phyloP scores from a whole-genome alignment of 2,888 invertebrate genomes.

The Arrhopalites spinosus region DNA sequence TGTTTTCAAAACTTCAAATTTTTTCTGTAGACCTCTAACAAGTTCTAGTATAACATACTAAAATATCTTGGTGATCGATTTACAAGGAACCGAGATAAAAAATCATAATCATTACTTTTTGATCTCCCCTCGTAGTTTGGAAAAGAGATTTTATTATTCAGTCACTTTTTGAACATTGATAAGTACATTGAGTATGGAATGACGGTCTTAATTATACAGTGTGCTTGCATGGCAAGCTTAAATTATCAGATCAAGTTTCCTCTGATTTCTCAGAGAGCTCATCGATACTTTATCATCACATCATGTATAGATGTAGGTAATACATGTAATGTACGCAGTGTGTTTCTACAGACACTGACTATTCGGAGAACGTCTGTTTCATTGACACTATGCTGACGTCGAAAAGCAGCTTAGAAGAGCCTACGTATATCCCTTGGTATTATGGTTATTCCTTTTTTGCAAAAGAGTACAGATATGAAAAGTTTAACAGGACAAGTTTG shows the following conservation, averaged over 20 bases:
- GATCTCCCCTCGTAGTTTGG: too few species aligned
- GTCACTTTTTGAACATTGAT: too few species aligned
- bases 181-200: not conserved
- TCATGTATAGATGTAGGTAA: too few species aligned
- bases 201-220: not conserved
- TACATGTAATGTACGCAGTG: not conserved
- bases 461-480: slow-evolving; percentile 19
- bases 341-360: not conserved
- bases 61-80: too few species aligned
- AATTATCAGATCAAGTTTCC: slow-evolving; percentile 31
- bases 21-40: too few species aligned
- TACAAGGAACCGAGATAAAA: too few species aligned
- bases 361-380: not conserved
- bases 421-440: not conserved
- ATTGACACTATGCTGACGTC: slow-evolving; percentile 14
- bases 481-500: slow-evolving; percentile 33
- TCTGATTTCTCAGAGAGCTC: not conserved
- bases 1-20: too few species aligned
- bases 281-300: not conserved
- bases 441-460: slow-evolving; percentile 5
- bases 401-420: slow-evolving; percentile 6
- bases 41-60: too few species aligned
- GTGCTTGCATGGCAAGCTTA: not conserved
- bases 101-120: too few species aligned
- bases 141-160: too few species aligned